Percentiles rank a stretch among this genome's conserved stretches.
These are phyloP conservation scores for Caenorhabditis uteleia DNA, from an alignment of 2,888 invertebrate genomes.

Conservation along the genomic window DNA sequence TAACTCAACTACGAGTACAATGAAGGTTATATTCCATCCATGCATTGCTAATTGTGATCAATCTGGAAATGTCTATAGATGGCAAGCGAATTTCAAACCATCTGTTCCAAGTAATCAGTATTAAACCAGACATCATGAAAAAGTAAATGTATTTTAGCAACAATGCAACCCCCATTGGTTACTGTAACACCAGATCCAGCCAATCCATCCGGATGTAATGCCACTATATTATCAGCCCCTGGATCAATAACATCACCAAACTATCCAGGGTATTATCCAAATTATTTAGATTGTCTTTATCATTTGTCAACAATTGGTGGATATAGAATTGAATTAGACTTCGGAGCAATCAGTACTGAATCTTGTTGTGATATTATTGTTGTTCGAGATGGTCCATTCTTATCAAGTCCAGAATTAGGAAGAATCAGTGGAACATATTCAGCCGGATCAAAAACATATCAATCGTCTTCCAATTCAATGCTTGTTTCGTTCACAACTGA, in stretches of 20 bases:
- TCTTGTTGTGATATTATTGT: slow-evolving; percentile 36
- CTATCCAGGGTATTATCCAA: slow-evolving; percentile 31
- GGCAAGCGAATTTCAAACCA: slow-evolving; percentile 28
- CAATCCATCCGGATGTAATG: slow-evolving; percentile 32
- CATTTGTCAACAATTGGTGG: slow-evolving; percentile 22
- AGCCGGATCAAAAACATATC: slow-evolving; percentile 7
- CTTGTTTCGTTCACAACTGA: slow-evolving; percentile 30
- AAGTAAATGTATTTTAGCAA: too few species aligned
- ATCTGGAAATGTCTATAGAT: slow-evolving; percentile 8
- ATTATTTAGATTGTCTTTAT: slow-evolving; percentile 28
- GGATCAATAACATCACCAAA: slow-evolving; percentile 31
- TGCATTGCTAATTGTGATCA: slow-evolving; percentile 15
- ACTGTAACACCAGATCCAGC: slow-evolving; percentile 28
- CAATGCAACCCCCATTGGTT: slow-evolving; percentile 14
- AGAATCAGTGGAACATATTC: slow-evolving; percentile 20
- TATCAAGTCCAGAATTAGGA: slow-evolving; percentile 18
- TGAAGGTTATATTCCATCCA: slow-evolving; percentile 34
- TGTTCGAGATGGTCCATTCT: slow-evolving; percentile 23
- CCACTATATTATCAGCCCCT: slow-evolving; percentile 17
- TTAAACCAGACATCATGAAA: too few species aligned
- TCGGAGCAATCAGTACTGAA: slow-evolving; percentile 22
- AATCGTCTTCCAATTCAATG: slow-evolving; percentile 26
- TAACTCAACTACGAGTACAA: slow-evolving; percentile 27
- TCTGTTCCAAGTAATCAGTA: too few species aligned
- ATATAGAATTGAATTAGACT: slow-evolving; percentile 18